phyloP scores from a whole-genome alignment of 2,113 vertebrate genomes.

The Stegastes partitus region DNA sequence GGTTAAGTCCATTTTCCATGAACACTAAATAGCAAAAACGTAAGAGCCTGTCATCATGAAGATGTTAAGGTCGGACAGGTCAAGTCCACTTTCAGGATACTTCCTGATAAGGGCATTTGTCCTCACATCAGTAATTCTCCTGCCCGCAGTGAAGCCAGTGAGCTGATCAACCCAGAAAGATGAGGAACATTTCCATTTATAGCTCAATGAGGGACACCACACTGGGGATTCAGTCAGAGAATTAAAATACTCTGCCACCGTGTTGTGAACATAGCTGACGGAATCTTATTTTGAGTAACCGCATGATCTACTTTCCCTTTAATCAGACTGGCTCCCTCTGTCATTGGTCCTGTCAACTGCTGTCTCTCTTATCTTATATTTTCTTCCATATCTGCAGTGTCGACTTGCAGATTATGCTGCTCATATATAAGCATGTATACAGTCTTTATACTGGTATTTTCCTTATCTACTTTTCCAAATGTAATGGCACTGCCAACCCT shows the following conservation, averaged over 20 bases:
- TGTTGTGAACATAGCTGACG: constrained; percentile 6
- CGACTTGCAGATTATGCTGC: no score
- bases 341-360: not conserved
- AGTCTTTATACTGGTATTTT: not conserved
- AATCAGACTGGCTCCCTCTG: not conserved
- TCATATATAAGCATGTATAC: no score
- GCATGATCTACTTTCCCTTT: constrained; percentile 36
- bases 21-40: not conserved
- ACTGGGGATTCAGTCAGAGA: constrained; percentile 60
- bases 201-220: constrained; percentile 66
- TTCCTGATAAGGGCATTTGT: constrained; percentile 75
- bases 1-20: not conserved
- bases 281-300: constrained; percentile 62
- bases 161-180: constrained; percentile 66
- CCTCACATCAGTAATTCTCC: constrained; percentile 71
- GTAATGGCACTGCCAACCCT: not conserved
- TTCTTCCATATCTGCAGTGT: no score
- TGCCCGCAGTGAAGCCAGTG: constrained; percentile 29
- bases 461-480: no score
- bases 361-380: not conserved
- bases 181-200: constrained; percentile 81
- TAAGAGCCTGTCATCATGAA: not conserved
- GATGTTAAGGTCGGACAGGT: not conserved
- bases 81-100: constrained; percentile 4
- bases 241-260: constrained; percentile 34